Evolutionary conservation across 2,797 vertebrate genomes (phyloP), one percentile per base, ranked within the genome.

Genomic region (Orestias chungarensis): DNA sequence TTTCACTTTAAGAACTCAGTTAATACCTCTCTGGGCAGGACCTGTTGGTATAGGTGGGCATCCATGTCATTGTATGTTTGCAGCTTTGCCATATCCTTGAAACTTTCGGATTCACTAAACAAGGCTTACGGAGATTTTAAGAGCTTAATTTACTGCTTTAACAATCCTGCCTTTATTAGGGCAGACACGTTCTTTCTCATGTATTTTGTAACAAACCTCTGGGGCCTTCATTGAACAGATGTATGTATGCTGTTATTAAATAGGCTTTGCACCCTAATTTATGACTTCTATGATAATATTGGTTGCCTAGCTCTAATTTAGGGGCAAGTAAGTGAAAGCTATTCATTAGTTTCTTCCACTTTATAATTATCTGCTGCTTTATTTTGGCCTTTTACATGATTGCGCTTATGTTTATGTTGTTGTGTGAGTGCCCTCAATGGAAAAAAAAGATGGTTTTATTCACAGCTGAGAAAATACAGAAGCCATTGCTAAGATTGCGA

Each of bases 401-500:
- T 62, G 40, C 57, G 6, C 20, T 27, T 18, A 12, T 23, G 35
- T n/a, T 62, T 14, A 62, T 25, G 59, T 40, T 40, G 35, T 40
- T 54, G 27, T 31, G 55, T 38, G 40, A 50, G 5, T 43, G 18
- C 3, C 12, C 31, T 73, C 35, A 54, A n/a, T 61, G 20, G 40
- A 8, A 7, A 35, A 69, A 38, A 29, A 33, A n/a, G n/a, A 25
- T 66, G 1, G 6, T 38, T 69, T 27, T 44, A 40, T 69, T 78
- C 59, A 23, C 64, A 67, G 43, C 14, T 59, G 6, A 27, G 52
- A 29, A 66, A 52, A 54, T 55, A 38, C 52, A 44, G 49, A 46
- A 47, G 44, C 29, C 29, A 38, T 55, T 66, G 14, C n/a, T 55
- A n/a, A 40, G n/a, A 64, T 68, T 66, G 17, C 38, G 64, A 47